phyloP scores from a whole-genome alignment of 2,113 vertebrate species.

The Apistogramma diplotaenia region DNA sequence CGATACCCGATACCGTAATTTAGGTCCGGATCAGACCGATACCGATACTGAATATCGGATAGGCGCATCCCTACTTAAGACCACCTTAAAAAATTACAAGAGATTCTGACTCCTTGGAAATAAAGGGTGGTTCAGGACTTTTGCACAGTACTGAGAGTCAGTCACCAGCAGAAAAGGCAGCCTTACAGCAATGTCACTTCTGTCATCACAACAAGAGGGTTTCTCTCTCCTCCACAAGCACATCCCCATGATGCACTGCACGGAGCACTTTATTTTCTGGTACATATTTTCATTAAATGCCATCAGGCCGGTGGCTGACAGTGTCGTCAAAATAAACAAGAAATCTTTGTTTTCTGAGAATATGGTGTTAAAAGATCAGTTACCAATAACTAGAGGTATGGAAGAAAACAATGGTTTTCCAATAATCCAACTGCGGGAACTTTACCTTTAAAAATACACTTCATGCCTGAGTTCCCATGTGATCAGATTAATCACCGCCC shows the following conservation, averaged over 20 bases:
- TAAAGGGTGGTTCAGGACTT: neutral
- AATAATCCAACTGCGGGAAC: neutral
- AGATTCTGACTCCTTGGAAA: neutral
- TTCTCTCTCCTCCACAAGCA: constrained; percentile 39
- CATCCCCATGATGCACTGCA: constrained; percentile 29
- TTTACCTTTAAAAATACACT: neutral
- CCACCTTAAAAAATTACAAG: neutral
- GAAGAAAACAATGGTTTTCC: neutral
- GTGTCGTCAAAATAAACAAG: constrained; percentile 2
- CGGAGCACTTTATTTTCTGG: constrained; percentile 29
- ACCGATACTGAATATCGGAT: too few species aligned
- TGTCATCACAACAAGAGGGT: constrained; percentile 33
- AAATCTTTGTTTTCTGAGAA: neutral
- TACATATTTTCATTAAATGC: neutral
- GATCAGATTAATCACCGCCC: neutral
- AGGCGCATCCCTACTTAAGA: too few species aligned
- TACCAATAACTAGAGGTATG: neutral
- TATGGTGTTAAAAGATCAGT: neutral
- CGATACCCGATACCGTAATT: too few species aligned
- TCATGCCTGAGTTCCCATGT: neutral
- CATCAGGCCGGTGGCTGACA: constrained; percentile 10
- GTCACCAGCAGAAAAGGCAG: constrained; percentile 17
- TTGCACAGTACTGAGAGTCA: neutral
- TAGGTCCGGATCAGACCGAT: too few species aligned
- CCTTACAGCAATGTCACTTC: constrained; percentile 58